Percentiles rank a stretch among this genome's conserved stretches.
Conservation (phyloP, 2,113 vertebrate species). For the Charina bottae region DNA sequence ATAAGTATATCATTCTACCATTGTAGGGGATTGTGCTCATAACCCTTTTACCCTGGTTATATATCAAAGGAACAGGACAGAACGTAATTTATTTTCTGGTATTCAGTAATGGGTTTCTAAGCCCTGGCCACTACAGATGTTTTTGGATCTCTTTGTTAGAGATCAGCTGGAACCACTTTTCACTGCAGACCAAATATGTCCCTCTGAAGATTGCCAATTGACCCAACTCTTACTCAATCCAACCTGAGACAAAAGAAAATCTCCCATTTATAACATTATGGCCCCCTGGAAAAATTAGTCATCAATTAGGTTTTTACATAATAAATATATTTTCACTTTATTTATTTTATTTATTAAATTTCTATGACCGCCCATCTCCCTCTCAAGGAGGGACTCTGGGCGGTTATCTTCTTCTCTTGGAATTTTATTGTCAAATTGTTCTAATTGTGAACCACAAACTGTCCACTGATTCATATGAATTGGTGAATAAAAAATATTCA, state of each 20-base stretch:
- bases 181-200: background rate
- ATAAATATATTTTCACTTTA: background rate
- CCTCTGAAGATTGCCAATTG: background rate
- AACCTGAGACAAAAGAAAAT: background rate
- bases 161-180: background rate
- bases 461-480: too few species aligned
- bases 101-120: background rate
- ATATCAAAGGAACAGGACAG: background rate
- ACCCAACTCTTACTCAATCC: background rate
- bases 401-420: constrained; percentile 11
- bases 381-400: too few species aligned
- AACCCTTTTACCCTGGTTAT: background rate
- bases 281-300: background rate
- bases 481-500: too few species aligned
- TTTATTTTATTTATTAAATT: too few species aligned
- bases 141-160: background rate
- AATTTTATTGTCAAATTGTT: background rate
- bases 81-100: background rate
- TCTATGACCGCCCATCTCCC: too few species aligned
- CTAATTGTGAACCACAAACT: background rate
- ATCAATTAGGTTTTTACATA: background rate
- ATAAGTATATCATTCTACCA: background rate
- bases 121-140: background rate
- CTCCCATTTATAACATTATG: background rate
- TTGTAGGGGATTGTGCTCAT: background rate